A percentile compares a stretch with the other conserved stretches of the same genome.
Conservation (phyloP, 2,888 invertebrate genomes). For the Rhorus exstirpatorius region DNA sequence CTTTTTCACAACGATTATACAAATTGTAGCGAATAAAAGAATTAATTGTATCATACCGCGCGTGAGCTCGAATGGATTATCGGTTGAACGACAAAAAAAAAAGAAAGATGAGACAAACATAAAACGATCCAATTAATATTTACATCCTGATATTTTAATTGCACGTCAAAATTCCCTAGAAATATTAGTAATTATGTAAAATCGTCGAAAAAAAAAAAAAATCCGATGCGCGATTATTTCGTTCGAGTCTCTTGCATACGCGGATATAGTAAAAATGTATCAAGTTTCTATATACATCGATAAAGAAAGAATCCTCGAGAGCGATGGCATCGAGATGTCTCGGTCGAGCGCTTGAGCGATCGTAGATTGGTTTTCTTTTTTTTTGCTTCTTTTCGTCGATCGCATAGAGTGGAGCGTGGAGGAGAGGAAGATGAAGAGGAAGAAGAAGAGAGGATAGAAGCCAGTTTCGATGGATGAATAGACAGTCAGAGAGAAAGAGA, state of each 20-base stretch:
- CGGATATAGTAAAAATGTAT: background rate
- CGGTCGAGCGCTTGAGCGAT: constrained; percentile 69
- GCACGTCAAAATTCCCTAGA: background rate
- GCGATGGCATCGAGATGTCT: constrained; percentile 69
- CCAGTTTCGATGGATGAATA: constrained; percentile 74
- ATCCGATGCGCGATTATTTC: no score
- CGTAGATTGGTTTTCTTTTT: constrained; percentile 68
- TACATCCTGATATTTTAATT: background rate
- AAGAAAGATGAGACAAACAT: background rate
- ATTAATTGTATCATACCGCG: constrained; percentile 10
- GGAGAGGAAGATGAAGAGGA: constrained; percentile 70
- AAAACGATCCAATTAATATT: background rate
- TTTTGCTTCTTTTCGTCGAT: constrained; percentile 54
- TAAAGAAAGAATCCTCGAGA: constrained; percentile 63
- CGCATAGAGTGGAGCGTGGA: constrained; percentile 48
- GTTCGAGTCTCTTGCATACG: no score
- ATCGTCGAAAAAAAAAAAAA: no score
- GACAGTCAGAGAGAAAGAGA: constrained; percentile 48
- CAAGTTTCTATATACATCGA: constrained; percentile 28
- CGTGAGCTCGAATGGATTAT: constrained; percentile 12
- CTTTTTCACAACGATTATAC: background rate
- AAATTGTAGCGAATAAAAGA: constrained; percentile 4
- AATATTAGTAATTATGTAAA: background rate
- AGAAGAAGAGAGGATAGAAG: constrained; percentile 77
- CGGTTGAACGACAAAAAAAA: background rate